Evolutionary conservation across 2,113 vertebrate genomes (phyloP).

Genomic region (Phylloscopus trochiloides): DNA sequence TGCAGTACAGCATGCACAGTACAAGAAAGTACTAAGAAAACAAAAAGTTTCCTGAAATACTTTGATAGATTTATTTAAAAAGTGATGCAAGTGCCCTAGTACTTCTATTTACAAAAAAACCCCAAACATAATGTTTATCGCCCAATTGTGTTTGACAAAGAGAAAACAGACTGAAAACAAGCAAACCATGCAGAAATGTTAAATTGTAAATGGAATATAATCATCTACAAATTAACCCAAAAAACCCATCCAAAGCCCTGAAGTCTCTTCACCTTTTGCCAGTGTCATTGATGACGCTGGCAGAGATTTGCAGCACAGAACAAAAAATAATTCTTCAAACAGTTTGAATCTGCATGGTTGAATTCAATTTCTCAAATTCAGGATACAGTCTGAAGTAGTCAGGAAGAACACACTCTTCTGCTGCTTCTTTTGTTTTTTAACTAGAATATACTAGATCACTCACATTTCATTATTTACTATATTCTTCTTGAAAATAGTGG

Average conservation of each 20-base stretch:
- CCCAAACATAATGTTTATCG: background rate
- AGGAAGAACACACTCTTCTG: background rate
- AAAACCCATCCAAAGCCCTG: rapidly evolving
- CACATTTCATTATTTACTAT: background rate
- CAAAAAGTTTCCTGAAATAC: background rate
- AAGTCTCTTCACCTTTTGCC: background rate
- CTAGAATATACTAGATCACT: background rate
- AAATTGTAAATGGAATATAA: background rate
- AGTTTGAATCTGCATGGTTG: background rate
- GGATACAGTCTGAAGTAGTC: background rate
- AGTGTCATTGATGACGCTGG: background rate
- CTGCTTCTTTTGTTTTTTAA: background rate
- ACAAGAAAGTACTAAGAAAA: background rate
- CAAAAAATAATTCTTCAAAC: background rate
- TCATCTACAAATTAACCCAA: background rate
- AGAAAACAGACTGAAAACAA: background rate
- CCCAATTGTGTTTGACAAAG: background rate
- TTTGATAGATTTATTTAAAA: background rate
- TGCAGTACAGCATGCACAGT: background rate
- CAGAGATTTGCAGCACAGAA: background rate
- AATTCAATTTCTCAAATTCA: background rate
- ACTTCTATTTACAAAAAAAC: background rate
- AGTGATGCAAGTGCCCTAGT: background rate
- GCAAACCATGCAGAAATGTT: background rate
- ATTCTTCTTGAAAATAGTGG: background rate